A percentile compares a stretch with the other conserved stretches of the same genome.
phyloP scores from a whole-genome alignment of 2,888 invertebrate species.

The Papilio gigon region DNA sequence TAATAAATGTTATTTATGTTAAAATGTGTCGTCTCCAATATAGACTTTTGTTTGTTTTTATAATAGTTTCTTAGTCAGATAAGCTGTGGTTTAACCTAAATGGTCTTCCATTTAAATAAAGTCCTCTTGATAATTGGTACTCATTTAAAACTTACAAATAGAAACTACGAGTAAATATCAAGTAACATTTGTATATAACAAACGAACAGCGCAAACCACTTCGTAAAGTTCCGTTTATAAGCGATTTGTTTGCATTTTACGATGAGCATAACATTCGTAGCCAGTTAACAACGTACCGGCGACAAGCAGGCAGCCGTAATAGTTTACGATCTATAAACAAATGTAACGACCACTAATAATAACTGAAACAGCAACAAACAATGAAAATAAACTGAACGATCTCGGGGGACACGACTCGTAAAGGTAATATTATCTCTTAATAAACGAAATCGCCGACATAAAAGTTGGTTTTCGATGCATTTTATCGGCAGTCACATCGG shows the following conservation, averaged over 20 bases:
- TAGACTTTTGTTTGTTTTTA: no score
- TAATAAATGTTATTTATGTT: no score
- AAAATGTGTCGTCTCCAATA: no score
- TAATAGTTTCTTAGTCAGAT: no score
- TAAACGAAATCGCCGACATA: slow-evolving; percentile 73
- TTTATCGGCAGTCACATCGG: slow-evolving; percentile 64
- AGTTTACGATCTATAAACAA: slow-evolving; percentile 80
- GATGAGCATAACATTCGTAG: slow-evolving; percentile 69
- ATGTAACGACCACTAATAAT: slow-evolving; percentile 80
- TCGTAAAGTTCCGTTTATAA: slow-evolving; percentile 69
- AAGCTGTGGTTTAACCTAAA: neutral
- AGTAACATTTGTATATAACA: slow-evolving; percentile 39
- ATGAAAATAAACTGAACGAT: slow-evolving; percentile 74
- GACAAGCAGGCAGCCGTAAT: slow-evolving; percentile 76
- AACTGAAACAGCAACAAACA: slow-evolving; percentile 80
- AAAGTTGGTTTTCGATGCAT: slow-evolving; percentile 73
- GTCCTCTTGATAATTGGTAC: no score
- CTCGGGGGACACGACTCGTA: slow-evolving; percentile 71
- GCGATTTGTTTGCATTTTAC: slow-evolving; percentile 75
- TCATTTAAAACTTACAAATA: no score
- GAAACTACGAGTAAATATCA: neutral
- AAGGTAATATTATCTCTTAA: slow-evolving; percentile 81
- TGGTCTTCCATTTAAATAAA: neutral
- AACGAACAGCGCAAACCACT: slow-evolving; percentile 56
- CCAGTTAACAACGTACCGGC: slow-evolving; percentile 76